Evolutionary conservation across 2,888 invertebrate genomes (phyloP).

Genomic region (Glaucopsyche alexis): DNA sequence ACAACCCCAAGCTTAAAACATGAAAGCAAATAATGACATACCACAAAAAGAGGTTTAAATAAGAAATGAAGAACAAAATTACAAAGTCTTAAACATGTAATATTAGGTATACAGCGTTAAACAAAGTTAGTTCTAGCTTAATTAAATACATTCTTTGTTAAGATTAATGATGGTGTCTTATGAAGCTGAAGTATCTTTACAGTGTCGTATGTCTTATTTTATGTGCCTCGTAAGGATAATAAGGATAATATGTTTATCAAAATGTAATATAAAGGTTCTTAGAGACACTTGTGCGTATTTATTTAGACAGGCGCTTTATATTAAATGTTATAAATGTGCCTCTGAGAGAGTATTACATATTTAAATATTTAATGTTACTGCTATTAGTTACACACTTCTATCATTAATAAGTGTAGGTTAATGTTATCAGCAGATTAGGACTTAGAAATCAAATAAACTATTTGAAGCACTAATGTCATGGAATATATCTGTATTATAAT

Average conservation of each 20-base stretch:
- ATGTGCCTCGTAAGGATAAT: slow-evolving; percentile 24
- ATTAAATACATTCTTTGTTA: slow-evolving; percentile 29
- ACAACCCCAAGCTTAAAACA: no score
- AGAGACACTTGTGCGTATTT: slow-evolving; percentile 11
- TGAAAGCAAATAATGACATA: no score
- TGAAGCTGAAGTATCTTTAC: slow-evolving; percentile 22
- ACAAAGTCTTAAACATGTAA: neutral
- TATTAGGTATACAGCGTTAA: neutral
- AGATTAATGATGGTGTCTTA: slow-evolving; percentile 32
- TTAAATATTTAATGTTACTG: neutral
- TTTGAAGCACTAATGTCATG: no score
- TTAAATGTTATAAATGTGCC: slow-evolving; percentile 14
- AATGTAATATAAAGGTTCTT: slow-evolving; percentile 13
- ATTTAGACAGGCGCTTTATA: slow-evolving; percentile 20
- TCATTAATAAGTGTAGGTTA: no score
- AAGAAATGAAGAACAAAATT: no score
- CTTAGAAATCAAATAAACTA: no score
- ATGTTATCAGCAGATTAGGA: no score
- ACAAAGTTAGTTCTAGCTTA: slow-evolving; percentile 14
- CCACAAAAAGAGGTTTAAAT: no score
- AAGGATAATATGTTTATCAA: slow-evolving; percentile 16
- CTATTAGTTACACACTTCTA: no score
- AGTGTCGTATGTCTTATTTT: slow-evolving; percentile 27
- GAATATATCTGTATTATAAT: no score
- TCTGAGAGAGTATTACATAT: neutral